Evolutionary conservation across 2,113 vertebrate genomes (phyloP).

Genomic region (Brachirus orientalis): DNA sequence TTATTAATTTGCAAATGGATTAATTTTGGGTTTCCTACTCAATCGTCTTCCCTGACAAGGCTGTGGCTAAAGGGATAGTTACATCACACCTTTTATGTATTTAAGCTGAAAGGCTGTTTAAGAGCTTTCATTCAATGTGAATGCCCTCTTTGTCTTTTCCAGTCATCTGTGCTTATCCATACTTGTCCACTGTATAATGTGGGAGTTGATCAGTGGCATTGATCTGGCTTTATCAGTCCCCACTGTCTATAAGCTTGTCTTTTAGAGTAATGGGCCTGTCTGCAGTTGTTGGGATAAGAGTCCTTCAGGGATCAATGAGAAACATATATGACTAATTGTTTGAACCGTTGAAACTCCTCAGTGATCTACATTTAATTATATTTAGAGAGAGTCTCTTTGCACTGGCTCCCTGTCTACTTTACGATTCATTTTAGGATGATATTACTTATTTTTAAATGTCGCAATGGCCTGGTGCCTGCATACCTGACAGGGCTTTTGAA

Average conservation of each 20-base stretch:
- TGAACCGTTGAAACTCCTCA: conserved; percentile 39
- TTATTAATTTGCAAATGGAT: conserved; percentile 23
- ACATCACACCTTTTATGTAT: conserved; percentile 1
- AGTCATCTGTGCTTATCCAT: conserved; percentile 51
- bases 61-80: neutral
- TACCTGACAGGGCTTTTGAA: no score
- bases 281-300: conserved; percentile 59
- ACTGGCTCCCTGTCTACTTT: no score
- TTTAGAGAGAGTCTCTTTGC: no score
- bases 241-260: conserved; percentile 67
- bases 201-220: conserved; percentile 68
- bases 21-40: neutral
- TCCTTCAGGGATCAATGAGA: conserved; percentile 62
- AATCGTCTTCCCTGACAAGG: neutral
- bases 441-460: no score
- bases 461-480: no score
- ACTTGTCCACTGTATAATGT: conserved; percentile 13
- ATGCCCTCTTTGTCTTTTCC: conserved; percentile 51
- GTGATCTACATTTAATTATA: neutral
- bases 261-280: conserved; percentile 76
- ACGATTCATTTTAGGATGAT: no score
- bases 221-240: conserved; percentile 73
- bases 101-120: conserved; percentile 4
- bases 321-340: conserved; percentile 60
- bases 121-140: conserved; percentile 46